Conservation (phyloP, 2,888 invertebrate species). For the Cyaniris semiargus region DNA sequence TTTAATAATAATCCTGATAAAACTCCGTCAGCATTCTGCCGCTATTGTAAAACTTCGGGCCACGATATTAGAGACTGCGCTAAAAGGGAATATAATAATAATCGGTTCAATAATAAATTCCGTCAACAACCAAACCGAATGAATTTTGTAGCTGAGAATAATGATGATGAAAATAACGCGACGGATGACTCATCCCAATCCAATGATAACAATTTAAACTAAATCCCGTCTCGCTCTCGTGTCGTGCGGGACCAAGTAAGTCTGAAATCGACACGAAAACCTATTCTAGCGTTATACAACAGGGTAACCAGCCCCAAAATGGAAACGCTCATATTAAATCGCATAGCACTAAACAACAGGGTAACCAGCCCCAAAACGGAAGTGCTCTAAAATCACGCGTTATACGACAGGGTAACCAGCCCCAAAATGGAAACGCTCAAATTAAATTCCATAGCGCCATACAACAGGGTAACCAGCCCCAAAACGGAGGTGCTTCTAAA, state of each 20-base stretch:
- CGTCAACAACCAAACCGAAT: neutral
- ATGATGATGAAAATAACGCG: neutral
- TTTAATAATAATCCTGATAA: constrained; percentile 1
- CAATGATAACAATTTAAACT: constrained; percentile 20
- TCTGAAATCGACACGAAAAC: neutral
- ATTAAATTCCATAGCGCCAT: too few relatives aligned
- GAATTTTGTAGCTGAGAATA: neutral
- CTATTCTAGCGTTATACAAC: constrained; percentile 8
- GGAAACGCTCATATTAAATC: neutral
- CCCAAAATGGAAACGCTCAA: too few relatives aligned
- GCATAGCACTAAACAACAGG: neutral
- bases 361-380: constrained; percentile 21
- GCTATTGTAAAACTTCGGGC: constrained; percentile 37
- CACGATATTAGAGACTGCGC: constrained; percentile 35
- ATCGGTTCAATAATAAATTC: constrained; percentile 14
- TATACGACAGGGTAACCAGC: constrained; percentile 8
- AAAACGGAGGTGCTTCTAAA: too few relatives aligned
- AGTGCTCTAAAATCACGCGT: neutral
- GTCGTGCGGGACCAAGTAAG: neutral
- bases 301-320: constrained; percentile 32
- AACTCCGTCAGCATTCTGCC: constrained; percentile 30
- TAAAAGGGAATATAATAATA: constrained; percentile 39
- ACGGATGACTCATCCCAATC: neutral
- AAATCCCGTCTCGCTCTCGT: neutral
- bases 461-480: too few relatives aligned